Percentiles rank a stretch among this genome's conserved stretches.
Conservation (phyloP, 1,140 invertebrate genomes). For the Caerostris darwini region DNA sequence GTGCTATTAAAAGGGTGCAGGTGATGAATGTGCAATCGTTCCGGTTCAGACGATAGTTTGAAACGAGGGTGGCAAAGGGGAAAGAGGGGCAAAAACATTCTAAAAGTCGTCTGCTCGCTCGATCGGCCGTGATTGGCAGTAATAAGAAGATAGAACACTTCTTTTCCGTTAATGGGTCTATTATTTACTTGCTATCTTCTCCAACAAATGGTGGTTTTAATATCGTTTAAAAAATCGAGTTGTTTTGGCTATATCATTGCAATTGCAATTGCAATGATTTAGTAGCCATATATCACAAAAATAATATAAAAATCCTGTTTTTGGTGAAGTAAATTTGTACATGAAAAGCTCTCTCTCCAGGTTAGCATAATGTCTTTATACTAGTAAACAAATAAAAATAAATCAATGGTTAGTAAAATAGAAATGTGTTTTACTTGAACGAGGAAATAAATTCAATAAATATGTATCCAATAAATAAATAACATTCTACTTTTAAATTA, state of each 20-base stretch:
- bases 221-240: background rate
- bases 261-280: background rate
- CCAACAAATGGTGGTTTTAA: background rate
- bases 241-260: background rate
- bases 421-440: no score
- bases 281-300: background rate
- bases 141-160: slow-evolving; percentile 25
- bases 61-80: no score
- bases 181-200: slow-evolving; percentile 46
- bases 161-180: slow-evolving; percentile 43
- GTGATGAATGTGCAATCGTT: slow-evolving; percentile 45
- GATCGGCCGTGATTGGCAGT: slow-evolving; percentile 2
- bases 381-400: no score
- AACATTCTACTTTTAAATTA: no score
- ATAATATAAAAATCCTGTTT: no score
- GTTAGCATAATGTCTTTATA: no score
- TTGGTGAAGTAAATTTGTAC: no score
- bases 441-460: no score
- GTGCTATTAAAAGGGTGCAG: background rate
- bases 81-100: background rate
- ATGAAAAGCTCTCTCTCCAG: no score
- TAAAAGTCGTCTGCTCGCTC: slow-evolving; percentile 38
- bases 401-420: no score
- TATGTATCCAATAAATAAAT: no score
- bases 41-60: background rate